Evolutionary conservation across 2,113 vertebrate species (phyloP), one percentile per base, ranked within the genome.

Genomic region (Ellobius talpinus): DNA sequence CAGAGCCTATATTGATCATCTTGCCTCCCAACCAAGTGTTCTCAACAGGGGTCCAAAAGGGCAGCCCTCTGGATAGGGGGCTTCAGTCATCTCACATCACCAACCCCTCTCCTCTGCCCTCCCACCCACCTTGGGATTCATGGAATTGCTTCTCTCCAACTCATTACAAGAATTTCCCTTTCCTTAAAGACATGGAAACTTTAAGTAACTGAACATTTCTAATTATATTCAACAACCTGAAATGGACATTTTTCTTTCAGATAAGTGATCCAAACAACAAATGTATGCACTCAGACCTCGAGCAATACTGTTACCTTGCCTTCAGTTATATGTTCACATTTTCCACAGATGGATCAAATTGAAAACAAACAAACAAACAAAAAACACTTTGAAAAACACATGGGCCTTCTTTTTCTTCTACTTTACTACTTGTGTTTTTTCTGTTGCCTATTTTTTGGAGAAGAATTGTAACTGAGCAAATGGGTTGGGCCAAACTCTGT

Each of bases 241-340:
- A 55, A 33, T 23, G 63, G 61, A 87, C 17, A 73, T 19, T 68
- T 78, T 78, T 78, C 55, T 78, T 84, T 70, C 93, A 95, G 79
- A 77, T 39, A 92, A 42, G n/a, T 89, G 45, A 19, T 24, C 31
- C 36, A 79, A 97, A 96, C 24, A 63, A 85, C 45, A 29, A 47
- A 81, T 17, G 14, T 65, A 82, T 14, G 10, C 31, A 42, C 76
- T 36, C 74, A 78, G 74, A 87, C 92, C 87, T 1, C 1, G 1
- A 96, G 36, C 2, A 14, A 39, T 31, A 85, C 6, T 50, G 55
- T 86, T 81, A 36, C 1, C 12, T n/a, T 42, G 68, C 79, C 88
- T 97, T 95, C 84, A 76, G 87, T 78, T 81, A 87, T 45, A 36
- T 63, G 68, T 81, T 94, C 84, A 77, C 58, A 78, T 90, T 94